Conservation (phyloP, 2,113 vertebrate genomes). For the Propithecus coquereli region DNA sequence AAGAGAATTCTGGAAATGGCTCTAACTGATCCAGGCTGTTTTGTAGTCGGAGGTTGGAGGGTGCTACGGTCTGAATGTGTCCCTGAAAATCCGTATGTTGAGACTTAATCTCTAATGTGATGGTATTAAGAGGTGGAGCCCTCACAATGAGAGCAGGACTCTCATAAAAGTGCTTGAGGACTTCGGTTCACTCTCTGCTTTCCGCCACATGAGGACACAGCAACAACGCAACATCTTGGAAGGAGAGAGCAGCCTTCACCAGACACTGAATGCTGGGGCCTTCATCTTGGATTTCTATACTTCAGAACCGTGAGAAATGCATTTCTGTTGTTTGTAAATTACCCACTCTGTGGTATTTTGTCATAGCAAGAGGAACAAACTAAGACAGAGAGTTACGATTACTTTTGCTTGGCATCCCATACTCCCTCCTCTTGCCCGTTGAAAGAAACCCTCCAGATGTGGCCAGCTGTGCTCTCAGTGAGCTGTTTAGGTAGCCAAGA, state of each 20-base stretch:
- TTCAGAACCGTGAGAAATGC: background rate
- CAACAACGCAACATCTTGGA: background rate
- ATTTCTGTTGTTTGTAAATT: background rate
- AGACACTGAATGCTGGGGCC: background rate
- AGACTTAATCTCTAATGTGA: background rate
- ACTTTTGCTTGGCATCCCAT: background rate
- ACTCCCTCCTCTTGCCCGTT: background rate
- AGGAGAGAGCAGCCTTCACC: background rate
- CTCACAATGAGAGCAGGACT: background rate
- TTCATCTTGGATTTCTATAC: background rate
- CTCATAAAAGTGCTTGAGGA: background rate
- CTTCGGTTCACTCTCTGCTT: background rate
- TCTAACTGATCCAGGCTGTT: background rate
- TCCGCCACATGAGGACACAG: background rate
- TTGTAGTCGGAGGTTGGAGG: background rate
- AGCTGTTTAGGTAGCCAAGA: background rate
- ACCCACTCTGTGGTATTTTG: background rate
- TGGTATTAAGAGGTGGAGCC: background rate
- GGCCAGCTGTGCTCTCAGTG: background rate
- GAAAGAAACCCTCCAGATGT: background rate
- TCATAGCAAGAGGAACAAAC: background rate
- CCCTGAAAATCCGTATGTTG: background rate
- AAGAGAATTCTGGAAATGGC: background rate
- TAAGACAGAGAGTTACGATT: background rate
- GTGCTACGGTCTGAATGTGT: background rate